Conservation (phyloP, 2,797 vertebrate genomes). For the Clarias platycephalus region DNA sequence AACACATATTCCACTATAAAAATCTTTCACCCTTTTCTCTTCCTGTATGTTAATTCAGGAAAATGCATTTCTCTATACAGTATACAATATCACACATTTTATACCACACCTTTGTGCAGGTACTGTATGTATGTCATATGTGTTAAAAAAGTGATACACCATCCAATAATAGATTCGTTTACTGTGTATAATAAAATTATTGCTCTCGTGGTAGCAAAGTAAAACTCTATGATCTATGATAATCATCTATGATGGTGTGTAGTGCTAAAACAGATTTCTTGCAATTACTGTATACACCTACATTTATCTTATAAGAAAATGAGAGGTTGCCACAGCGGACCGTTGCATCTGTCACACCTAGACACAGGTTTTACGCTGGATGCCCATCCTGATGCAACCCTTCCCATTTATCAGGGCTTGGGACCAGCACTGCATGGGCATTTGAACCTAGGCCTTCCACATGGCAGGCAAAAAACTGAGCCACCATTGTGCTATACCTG, state of each 20-base stretch:
- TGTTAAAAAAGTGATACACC: neutral
- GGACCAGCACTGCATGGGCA: too few species aligned
- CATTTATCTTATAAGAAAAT: neutral
- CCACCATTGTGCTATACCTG: too few species aligned
- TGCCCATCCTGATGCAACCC: too few species aligned
- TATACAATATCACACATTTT: neutral
- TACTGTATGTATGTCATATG: neutral
- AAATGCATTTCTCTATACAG: neutral
- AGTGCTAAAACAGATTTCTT: neutral
- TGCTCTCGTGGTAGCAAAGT: constrained; percentile 66
- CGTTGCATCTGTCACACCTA: too few species aligned
- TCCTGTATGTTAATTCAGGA: neutral
- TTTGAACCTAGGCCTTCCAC: too few species aligned
- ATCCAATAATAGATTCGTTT: neutral
- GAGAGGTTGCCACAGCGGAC: too few species aligned
- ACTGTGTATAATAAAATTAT: constrained; percentile 47
- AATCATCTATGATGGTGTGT: neutral
- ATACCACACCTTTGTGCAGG: neutral
- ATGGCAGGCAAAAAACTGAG: too few species aligned
- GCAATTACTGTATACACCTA: neutral
- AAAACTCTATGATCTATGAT: constrained; percentile 15
- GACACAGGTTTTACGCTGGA: too few species aligned
- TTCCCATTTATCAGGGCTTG: too few species aligned
- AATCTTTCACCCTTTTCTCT: neutral
- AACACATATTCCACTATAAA: neutral